Base-by-base conservation (phyloP, 2,888 invertebrate species). In the Liodrosophila aerea region DNA sequence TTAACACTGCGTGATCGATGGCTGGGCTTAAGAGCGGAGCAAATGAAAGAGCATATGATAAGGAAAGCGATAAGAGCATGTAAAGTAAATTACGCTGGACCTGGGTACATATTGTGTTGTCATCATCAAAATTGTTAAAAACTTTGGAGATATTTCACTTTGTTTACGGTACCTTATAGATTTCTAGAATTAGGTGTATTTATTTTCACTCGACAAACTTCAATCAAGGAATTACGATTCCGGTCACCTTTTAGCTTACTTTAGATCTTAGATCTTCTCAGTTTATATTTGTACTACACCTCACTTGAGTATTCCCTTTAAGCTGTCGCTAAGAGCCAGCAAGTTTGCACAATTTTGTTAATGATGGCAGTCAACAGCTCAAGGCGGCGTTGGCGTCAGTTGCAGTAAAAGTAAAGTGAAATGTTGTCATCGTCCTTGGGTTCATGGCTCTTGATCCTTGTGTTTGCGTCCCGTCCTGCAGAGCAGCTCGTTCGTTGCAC, bases 1-100 rank as follows among this genome's bases (percentile, higher is more conserved):
- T 74, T 75, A 74, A 65, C 72, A 75, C 71, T 64, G 54, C 43
- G 72, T 74, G 73, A 75, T 72, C 75, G 68, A 74, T 75, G 64
- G 72, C 64, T 57, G 56, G 63, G 71, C 70, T 70, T 61, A 31
- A 33, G 40, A 37, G 27, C 49, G 30, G 30, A 37, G 50, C 40
- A 27, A 41, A 33, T 47, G 36, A 37, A 49, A 39, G 51, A 73
- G 64, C 51, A 59, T 46, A 33, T n/a, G 11, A 5, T 5, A 1
- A 11, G 12, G 12, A 12, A 12, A 33, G 22, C 22, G 22, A 22
- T 22, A 22, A 22, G 22, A 22, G 22, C 5, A 22, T 4, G 22
- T 5, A 22, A 5, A 22, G 22, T n/a, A n/a, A n/a, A 22, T 22
- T 22, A 22, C 5, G 5, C 3, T 4, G 5, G 22, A 4, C 22